Evolutionary conservation across 2,888 invertebrate genomes (phyloP).

Genomic region (Plemyria rubiginata): DNA sequence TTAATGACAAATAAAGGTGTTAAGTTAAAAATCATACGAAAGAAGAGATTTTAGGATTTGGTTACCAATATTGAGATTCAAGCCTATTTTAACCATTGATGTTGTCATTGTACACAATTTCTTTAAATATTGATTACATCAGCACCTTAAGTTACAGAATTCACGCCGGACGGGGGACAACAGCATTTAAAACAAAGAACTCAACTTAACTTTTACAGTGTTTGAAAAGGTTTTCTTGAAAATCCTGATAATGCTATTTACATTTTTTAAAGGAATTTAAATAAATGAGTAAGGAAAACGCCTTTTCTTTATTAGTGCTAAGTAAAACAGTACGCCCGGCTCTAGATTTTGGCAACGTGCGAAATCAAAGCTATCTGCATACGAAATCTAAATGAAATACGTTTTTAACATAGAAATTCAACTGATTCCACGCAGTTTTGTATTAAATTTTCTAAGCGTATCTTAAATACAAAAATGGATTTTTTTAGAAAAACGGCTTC

Average conservation of each 20-base stretch:
- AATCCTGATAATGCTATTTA: constrained; percentile 15
- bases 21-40: too few relatives aligned
- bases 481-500: too few relatives aligned
- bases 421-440: too few relatives aligned
- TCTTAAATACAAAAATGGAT: too few relatives aligned
- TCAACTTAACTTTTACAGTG: constrained; percentile 28
- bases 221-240: constrained; percentile 17
- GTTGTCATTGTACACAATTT: background rate
- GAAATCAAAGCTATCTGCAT: background rate
- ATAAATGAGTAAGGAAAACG: background rate
- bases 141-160: background rate
- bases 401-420: too few relatives aligned
- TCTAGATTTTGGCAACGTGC: background rate
- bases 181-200: constrained; percentile 37
- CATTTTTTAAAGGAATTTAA: constrained; percentile 9
- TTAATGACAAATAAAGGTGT: too few relatives aligned
- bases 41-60: too few relatives aligned
- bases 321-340: background rate
- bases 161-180: constrained; percentile 9
- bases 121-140: background rate
- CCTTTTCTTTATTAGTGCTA: constrained; percentile 6
- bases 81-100: too few relatives aligned
- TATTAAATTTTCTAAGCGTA: too few relatives aligned
- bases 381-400: too few relatives aligned
- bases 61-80: too few relatives aligned